Percentiles rank a stretch among this genome's conserved stretches.
These are phyloP conservation scores for Pelobates fuscus DNA, from an alignment of 2,113 vertebrate genomes.

Conservation along the genomic window DNA sequence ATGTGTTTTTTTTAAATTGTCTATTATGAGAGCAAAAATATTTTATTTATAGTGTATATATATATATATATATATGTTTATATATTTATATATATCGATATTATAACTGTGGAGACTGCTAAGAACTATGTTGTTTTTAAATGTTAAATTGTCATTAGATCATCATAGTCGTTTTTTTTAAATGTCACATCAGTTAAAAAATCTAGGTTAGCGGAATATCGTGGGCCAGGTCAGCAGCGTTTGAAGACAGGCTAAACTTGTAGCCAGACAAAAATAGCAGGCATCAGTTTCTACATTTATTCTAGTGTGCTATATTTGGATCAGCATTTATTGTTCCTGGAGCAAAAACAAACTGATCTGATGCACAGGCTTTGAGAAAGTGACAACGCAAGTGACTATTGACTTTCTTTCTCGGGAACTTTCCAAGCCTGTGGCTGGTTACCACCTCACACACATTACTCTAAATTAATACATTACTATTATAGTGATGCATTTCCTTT, in stretches of 20 bases:
- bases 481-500: conserved; percentile 18
- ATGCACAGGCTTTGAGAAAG: conserved; percentile 8
- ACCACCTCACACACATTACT: not conserved
- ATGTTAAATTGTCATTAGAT: not conserved
- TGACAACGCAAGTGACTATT: conserved; percentile 33
- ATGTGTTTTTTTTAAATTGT: no score
- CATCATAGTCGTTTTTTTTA: not conserved
- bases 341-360: conserved; percentile 34
- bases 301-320: conserved; percentile 38
- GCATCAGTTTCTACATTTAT: conserved; percentile 32
- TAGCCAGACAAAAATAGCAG: conserved; percentile 23
- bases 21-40: no score
- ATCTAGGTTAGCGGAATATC: not conserved
- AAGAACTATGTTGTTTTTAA: not conserved
- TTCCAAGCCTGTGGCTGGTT: conserved; percentile 28
- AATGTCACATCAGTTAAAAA: not conserved
- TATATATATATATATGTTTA: no score
- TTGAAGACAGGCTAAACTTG: conserved; percentile 7
- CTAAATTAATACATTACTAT: conserved; percentile 7
- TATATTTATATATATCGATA: no score
- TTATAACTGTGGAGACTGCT: no score
- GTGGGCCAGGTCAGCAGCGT: not conserved
- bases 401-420: conserved; percentile 12
- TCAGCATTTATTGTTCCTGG: conserved; percentile 43
- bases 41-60: no score